Evolutionary conservation across 2,113 vertebrate genomes (phyloP).

Genomic region (Aegithalos caudatus): DNA sequence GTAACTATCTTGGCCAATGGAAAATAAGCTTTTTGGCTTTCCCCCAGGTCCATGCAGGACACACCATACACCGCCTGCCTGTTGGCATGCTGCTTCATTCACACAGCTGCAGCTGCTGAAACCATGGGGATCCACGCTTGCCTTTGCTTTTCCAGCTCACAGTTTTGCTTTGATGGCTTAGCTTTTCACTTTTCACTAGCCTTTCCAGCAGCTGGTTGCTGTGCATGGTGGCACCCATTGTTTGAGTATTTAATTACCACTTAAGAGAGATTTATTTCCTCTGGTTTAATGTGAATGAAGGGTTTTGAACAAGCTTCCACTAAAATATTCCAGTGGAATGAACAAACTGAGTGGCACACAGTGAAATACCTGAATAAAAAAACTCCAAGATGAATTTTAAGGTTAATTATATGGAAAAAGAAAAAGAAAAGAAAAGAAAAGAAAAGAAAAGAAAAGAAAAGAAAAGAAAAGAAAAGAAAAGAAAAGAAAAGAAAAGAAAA

Average conservation of each 20-base stretch:
- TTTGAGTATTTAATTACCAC: constrained; percentile 4
- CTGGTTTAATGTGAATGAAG: neutral
- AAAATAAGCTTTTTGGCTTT: neutral
- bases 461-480: too few relatives aligned
- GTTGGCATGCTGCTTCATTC: neutral
- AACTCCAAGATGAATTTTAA: neutral
- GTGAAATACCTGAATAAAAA: neutral
- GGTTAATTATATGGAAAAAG: neutral
- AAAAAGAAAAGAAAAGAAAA: too few relatives aligned
- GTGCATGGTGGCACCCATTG: neutral
- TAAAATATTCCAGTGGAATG: neutral
- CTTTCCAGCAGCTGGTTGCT: neutral
- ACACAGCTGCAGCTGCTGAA: neutral
- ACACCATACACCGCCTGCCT: accelerated
- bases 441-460: too few relatives aligned
- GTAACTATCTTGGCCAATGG: neutral
- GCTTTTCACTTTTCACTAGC: neutral
- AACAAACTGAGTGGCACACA: neutral
- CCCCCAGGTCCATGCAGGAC: neutral
- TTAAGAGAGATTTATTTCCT: constrained; percentile 1
- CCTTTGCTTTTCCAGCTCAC: neutral
- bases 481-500: too few relatives aligned
- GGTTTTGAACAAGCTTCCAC: neutral
- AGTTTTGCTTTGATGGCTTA: neutral
- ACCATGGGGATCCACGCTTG: neutral